phyloP scores from a whole-genome alignment of 2,797 vertebrate species.

The Champsocephalus gunnari region DNA sequence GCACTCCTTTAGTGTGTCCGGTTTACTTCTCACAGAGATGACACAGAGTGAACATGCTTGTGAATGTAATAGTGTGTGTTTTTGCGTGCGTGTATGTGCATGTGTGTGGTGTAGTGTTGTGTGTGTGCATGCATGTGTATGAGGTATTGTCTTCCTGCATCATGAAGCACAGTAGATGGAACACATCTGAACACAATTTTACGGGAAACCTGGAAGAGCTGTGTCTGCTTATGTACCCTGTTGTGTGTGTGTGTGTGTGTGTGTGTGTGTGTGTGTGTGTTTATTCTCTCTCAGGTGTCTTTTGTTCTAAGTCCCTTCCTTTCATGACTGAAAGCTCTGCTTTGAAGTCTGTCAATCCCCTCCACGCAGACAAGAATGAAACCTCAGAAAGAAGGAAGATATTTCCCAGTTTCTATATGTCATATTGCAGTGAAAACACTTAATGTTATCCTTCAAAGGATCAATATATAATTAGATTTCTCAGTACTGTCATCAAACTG shows the following conservation, averaged over 20 bases:
- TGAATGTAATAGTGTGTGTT: constrained; percentile 2
- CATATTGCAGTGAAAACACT: neutral
- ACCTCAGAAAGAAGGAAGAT: constrained; percentile 27
- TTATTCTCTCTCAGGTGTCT: constrained; percentile 59
- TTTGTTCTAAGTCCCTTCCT: constrained; percentile 55
- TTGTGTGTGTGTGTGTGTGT: constrained; percentile 30
- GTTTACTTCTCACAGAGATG: constrained; percentile 41
- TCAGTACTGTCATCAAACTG: neutral
- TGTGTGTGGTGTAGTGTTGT: constrained; percentile 1
- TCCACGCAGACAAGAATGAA: constrained; percentile 36
- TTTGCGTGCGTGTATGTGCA: constrained; percentile 20
- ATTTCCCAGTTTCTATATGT: neutral
- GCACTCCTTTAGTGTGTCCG: constrained; percentile 41
- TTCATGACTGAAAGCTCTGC: constrained; percentile 28
- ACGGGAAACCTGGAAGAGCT: constrained; percentile 40
- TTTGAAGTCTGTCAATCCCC: constrained; percentile 64
- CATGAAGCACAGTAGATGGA: constrained; percentile 63
- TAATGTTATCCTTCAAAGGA: neutral
- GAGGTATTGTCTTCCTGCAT: constrained; percentile 44
- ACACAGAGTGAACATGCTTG: constrained; percentile 23
- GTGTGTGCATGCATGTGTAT: constrained; percentile 2
- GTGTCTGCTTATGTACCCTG: constrained; percentile 11
- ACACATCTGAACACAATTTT: constrained; percentile 63
- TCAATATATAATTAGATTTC: neutral
- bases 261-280: constrained; percentile 22